Evolutionary conservation across 2,888 invertebrate species (phyloP).

Genomic region (Sarcophaga variegata): DNA sequence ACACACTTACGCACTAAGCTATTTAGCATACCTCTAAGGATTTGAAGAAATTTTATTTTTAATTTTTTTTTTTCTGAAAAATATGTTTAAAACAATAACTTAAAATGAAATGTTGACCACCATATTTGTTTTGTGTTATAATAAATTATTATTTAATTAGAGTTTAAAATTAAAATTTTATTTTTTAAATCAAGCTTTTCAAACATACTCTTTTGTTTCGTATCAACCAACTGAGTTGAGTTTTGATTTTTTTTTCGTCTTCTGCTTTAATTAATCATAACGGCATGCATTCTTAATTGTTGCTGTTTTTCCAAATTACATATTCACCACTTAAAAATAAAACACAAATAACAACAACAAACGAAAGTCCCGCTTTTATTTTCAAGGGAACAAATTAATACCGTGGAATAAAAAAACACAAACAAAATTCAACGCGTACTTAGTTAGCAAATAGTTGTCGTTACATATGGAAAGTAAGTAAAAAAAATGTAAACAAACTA

Average conservation of each 20-base stretch:
- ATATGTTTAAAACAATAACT: background rate
- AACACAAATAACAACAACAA: too few species aligned
- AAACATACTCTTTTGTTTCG: too few species aligned
- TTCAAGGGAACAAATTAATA: too few species aligned
- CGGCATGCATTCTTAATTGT: background rate
- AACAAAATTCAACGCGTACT: background rate
- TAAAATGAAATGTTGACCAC: background rate
- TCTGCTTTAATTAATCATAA: background rate
- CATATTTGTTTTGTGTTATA: background rate
- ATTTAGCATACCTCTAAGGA: background rate
- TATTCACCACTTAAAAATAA: too few species aligned
- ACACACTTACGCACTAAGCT: background rate
- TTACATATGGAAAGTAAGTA: background rate
- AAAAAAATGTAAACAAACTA: background rate
- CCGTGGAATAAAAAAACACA: too few species aligned
- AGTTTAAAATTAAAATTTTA: background rate
- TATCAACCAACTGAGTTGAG: too few species aligned
- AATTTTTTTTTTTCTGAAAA: background rate
- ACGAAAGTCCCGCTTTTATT: too few species aligned
- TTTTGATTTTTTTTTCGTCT: too few species aligned
- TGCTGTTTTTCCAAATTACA: too few species aligned
- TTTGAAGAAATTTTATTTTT: background rate
- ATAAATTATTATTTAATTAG: background rate
- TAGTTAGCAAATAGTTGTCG: background rate
- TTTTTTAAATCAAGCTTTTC: background rate